A percentile compares a stretch with the other conserved stretches of the same genome.
These are phyloP conservation scores for Astropecten irregularis DNA, from an alignment of 53 echinoderm and acorn worm species.

Conservation along the genomic window DNA sequence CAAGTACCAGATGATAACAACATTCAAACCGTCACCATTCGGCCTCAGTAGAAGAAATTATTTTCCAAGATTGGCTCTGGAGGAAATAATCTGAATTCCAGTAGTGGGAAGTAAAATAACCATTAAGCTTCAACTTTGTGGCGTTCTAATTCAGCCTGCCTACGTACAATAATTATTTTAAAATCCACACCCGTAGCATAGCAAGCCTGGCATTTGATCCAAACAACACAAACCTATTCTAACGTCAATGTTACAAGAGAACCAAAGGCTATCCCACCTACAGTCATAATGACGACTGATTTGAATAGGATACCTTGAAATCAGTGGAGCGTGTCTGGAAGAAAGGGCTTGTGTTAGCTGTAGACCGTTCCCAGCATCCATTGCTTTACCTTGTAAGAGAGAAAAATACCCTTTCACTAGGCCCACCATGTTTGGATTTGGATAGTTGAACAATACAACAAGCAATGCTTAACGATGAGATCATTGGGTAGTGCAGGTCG, in stretches of 20 bases:
- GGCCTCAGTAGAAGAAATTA: neutral
- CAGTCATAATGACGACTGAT: neutral
- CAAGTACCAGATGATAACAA: too few relatives aligned
- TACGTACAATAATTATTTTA: neutral
- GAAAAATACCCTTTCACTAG: neutral
- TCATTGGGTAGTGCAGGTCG: neutral
- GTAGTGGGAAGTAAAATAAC: too few relatives aligned
- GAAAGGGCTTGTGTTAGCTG: neutral
- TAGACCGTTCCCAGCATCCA: neutral
- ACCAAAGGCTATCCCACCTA: slow-evolving; percentile 16
- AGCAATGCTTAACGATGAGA: slow-evolving; percentile 11
- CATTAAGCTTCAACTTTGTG: too few relatives aligned
- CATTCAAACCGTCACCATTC: too few relatives aligned
- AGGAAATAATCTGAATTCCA: too few relatives aligned
- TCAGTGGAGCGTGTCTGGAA: slow-evolving; percentile 10
- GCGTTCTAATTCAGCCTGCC: too few relatives aligned
- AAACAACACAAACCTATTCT: neutral
- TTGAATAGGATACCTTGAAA: slow-evolving; percentile 30
- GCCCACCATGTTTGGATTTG: slow-evolving; percentile 8
- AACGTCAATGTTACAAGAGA: too few relatives aligned
- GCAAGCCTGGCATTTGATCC: neutral
- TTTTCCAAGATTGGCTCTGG: neutral
- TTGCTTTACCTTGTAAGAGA: too few relatives aligned
- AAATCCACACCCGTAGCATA: slow-evolving; percentile 17
- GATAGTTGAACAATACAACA: neutral